Base-by-base conservation (phyloP, 2,888 invertebrate species). In the Zele albiditarsus region DNA sequence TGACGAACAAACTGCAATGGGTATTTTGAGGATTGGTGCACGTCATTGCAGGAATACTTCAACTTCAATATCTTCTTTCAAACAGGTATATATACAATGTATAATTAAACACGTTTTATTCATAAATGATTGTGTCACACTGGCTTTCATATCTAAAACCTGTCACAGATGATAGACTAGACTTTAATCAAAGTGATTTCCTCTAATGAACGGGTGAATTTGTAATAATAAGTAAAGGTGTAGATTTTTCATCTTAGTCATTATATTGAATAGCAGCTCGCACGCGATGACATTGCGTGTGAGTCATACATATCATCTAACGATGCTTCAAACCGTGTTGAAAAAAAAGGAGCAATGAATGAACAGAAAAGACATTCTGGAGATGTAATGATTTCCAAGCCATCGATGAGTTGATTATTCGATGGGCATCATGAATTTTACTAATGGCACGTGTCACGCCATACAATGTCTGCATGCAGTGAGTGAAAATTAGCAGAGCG, bases 401-500 rank as follows among this genome's bases (percentile, higher is more conserved):
- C 53, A 53, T 53, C 53, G 53, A 53, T 53, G 20, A 53, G 53
- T 53, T 53, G 53, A 53, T 53, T 53, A 53, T 53, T 53, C 20
- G 53, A 53, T 53, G 53, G n/a, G 53, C 53, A 53, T 53, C 53
- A 20, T 53, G 53, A 53, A 20, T 20, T 53, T 53, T 20, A 53
- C 53, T 53, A 53, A 76, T 76, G 71, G 67, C 69, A 67, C 73
- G 69, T 57, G 69, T 67, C 80, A 80, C 80, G 80, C 78, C 53
- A 53, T 8, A 20, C 53, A 53, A 53, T 53, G 53, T 20, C 20
- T 20, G 20, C 0, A 53, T 20, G 73, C 38, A 74, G 58, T 33
- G 67, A 46, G 33, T n/a, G 70, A 31, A 27, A 71, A 80, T 80
- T 80, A 78, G 78, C 76, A 68, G 77, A 76, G 3, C 4, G 20